phyloP scores from a whole-genome alignment of 2,113 vertebrate species.

The Gadus macrocephalus region DNA sequence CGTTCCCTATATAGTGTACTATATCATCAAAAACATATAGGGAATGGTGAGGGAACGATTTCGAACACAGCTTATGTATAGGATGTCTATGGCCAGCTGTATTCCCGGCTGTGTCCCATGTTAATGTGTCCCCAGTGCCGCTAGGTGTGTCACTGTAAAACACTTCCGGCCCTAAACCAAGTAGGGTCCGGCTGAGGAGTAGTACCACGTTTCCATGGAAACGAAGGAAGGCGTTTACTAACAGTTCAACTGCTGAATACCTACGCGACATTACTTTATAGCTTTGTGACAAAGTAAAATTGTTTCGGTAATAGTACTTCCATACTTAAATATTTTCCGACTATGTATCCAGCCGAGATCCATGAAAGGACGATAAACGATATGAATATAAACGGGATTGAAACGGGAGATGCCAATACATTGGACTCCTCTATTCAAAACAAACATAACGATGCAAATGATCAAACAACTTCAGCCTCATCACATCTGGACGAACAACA shows the following conservation, averaged over 20 bases:
- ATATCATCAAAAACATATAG: too few species aligned
- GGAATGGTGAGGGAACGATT: too few species aligned
- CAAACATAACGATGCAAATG: neutral
- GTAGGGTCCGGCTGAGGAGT: slow-evolving; percentile 2
- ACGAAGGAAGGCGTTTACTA: slow-evolving; percentile 25
- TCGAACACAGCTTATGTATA: too few species aligned
- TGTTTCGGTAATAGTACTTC: too few species aligned
- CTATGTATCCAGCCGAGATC: neutral
- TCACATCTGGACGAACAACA: slow-evolving; percentile 4
- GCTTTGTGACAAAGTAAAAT: too few species aligned
- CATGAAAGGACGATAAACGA: slow-evolving; percentile 6
- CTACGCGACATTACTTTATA: too few species aligned
- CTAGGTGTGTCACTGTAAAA: slow-evolving; percentile 30
- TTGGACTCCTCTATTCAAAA: slow-evolving; percentile 2
- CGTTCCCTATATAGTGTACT: too few species aligned
- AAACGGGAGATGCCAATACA: neutral
- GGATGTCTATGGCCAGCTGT: neutral
- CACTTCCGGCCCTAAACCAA: slow-evolving; percentile 30
- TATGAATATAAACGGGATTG: neutral
- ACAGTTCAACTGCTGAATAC: neutral
- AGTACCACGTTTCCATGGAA: slow-evolving; percentile 39
- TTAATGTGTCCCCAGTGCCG: neutral
- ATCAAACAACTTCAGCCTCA: neutral
- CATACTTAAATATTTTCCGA: neutral
- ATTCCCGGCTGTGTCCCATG: neutral